Evolutionary conservation across 2,113 vertebrate species (phyloP).

Genomic region (Ceratotherium simum): DNA sequence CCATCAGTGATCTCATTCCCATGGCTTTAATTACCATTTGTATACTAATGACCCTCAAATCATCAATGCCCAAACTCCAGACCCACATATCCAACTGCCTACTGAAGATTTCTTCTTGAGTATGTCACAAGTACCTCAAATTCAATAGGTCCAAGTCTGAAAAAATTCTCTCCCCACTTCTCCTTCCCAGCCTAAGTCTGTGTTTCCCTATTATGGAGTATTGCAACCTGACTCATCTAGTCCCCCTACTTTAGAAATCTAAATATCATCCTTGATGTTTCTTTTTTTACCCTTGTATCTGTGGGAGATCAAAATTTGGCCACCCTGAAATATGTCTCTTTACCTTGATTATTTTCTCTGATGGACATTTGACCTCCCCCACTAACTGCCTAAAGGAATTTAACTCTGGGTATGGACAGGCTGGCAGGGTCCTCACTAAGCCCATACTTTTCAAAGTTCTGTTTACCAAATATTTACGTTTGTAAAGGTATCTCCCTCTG

Average conservation of each 20-base stretch:
- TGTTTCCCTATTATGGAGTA: not conserved
- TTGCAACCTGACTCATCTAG: not conserved
- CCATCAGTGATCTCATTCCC: not conserved
- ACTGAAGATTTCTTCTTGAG: not conserved
- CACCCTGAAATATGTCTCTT: no score
- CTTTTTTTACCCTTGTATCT: not conserved
- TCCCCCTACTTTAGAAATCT: not conserved
- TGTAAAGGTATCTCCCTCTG: no score
- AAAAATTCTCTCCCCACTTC: not conserved
- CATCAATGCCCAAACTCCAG: not conserved
- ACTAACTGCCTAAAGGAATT: no score
- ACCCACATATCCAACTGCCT: not conserved
- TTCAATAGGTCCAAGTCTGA: not conserved
- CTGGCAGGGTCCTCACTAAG: no score
- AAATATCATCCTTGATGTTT: not conserved
- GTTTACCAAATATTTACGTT: no score
- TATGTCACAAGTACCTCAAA: not conserved
- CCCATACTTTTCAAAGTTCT: no score
- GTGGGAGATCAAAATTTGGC: no score
- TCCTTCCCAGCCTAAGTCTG: not conserved
- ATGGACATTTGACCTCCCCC: no score
- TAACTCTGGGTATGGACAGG: no score
- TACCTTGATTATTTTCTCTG: no score
- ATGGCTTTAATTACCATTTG: not conserved
- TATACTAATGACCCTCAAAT: not conserved